A percentile compares a stretch with the other conserved stretches of the same genome.
phyloP scores from a whole-genome alignment of 2,797 vertebrate genomes.

The Xenops minutus region DNA sequence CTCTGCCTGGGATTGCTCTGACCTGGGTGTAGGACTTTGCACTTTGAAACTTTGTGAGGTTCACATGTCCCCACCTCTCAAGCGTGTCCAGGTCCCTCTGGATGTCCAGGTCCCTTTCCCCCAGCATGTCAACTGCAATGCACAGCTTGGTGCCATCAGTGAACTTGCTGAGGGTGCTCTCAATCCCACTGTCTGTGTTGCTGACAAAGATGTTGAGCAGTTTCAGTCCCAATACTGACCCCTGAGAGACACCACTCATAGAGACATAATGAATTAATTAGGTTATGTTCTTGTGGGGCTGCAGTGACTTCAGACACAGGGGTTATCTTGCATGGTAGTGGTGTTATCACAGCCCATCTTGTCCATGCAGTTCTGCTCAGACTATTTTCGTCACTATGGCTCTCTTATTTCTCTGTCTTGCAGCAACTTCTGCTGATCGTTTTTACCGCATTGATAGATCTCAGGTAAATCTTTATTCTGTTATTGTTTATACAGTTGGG shows the following conservation, averaged over 20 bases:
- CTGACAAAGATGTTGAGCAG: neutral
- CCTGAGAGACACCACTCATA: neutral
- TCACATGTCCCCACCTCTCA: neutral
- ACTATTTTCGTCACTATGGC: neutral
- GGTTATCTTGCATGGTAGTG: neutral
- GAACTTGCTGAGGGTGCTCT: neutral
- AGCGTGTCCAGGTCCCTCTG: neutral
- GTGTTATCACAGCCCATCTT: neutral
- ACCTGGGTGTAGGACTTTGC: neutral
- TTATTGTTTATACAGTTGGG: neutral
- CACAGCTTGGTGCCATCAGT: neutral
- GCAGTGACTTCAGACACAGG: neutral
- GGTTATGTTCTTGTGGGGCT: neutral
- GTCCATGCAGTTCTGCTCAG: neutral
- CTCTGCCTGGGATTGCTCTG: neutral
- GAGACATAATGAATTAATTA: neutral
- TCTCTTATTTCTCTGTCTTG: constrained; percentile 25
- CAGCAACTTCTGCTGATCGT: constrained; percentile 95
- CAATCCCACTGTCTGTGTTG: neutral
- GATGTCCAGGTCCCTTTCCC: neutral
- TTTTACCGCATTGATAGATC: constrained; percentile 98
- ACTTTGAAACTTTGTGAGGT: neutral
- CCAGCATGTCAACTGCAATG: neutral
- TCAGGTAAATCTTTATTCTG: constrained; percentile 81
- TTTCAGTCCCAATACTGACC: neutral